Conservation (phyloP, 2,797 vertebrate species). For the Pipistrellus nathusii region DNA sequence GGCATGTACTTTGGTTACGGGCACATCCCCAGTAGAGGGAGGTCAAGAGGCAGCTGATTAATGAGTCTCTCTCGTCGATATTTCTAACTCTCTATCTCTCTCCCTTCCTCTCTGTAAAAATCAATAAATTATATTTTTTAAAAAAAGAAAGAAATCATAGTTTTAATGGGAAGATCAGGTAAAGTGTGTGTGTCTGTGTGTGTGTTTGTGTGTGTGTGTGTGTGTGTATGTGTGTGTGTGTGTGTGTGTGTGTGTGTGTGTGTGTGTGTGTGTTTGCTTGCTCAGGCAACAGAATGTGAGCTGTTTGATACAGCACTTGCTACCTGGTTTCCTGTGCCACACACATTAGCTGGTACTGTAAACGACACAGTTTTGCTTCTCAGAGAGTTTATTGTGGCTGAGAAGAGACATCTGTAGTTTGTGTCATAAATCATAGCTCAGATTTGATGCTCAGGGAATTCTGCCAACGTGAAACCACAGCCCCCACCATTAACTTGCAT, state of each 20-base stretch:
- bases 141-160: background rate
- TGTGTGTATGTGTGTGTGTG: background rate
- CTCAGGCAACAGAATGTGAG: background rate
- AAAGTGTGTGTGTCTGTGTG: background rate
- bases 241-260: background rate
- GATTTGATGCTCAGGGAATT: background rate
- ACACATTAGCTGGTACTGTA: background rate
- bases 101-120: no score
- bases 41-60: no score
- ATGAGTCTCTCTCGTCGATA: no score
- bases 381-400: background rate
- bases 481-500: background rate
- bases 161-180: background rate
- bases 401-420: background rate
- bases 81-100: no score
- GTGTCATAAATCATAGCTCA: background rate
- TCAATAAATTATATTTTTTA: no score
- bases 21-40: no score
- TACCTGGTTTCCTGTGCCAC: background rate
- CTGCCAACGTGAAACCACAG: background rate
- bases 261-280: background rate
- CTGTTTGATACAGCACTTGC: accelerated
- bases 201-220: background rate
- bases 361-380: background rate
- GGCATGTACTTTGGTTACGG: no score